Evolutionary conservation across 2,888 invertebrate species (phyloP), one percentile per base, ranked within the genome.

Genomic region (Folsomia candida): DNA sequence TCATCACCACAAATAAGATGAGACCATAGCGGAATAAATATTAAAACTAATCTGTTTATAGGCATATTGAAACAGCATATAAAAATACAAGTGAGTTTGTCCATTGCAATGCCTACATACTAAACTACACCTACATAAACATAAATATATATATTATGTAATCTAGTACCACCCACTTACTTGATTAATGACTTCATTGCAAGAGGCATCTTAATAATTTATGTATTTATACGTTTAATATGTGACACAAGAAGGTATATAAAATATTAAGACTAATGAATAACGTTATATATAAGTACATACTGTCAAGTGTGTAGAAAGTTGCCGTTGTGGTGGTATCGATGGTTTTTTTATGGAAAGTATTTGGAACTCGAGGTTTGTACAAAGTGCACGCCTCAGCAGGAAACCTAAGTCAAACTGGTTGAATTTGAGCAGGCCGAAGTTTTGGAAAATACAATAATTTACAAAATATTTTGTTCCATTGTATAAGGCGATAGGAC

Each of bases 81-180:
- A 60, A 61, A 61, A 61, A 61, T 61, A 61, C 61, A 61, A 61
- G 59, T 61, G 61, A 3, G 22, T 54, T 54, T 54, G 54, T 14
- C 18, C 22, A 18, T 54, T 54, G 54, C 54, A 20, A 54, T 37
- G 37, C 14, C 37, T 14, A 4, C 54, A 54, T 22, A 6, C 22
- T 54, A 20, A 54, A n/a, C 18, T 54, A 54, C 47, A 47, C n/a
- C n/a, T n/a, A n/a, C n/a, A n/a, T n/a, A n/a, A n/a, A n/a, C n/a
- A n/a, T n/a, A n/a, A n/a, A n/a, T 37, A 9, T 37, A 37, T 37
- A 14, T 37, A 4, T 14, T 37, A 37, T 37, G 6, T 54, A 54
- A 3, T n/a, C 11, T 11, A n/a, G 4, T 28, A 61, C 27, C 61
- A 60, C 60, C 25, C 60, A n/a, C 4, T 61, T 61, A 61, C n/a